Conservation (phyloP, 2,888 invertebrate species). For the Zhengitettix transpicula region DNA sequence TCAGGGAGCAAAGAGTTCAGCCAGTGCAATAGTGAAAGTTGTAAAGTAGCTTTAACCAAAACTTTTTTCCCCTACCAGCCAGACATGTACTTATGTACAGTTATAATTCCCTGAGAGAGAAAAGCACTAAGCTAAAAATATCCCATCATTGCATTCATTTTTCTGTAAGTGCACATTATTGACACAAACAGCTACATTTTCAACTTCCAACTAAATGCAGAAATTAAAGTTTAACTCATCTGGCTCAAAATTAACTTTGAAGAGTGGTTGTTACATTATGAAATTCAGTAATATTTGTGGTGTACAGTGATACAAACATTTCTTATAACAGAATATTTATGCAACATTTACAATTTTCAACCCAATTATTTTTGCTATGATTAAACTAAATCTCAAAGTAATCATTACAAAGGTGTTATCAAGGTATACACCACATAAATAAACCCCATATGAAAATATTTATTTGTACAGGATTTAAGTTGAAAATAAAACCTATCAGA, state of each 20-base stretch:
- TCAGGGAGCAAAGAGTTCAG: conserved; percentile 6
- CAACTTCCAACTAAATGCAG: conserved; percentile 4
- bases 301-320: too few relatives aligned
- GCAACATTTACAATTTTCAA: too few relatives aligned
- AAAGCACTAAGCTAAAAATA: conserved; percentile 3
- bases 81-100: background rate
- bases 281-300: background rate
- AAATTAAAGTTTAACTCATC: too few relatives aligned
- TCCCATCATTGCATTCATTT: background rate
- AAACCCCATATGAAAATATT: too few relatives aligned
- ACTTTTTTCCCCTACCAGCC: background rate
- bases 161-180: background rate
- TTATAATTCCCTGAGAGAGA: background rate
- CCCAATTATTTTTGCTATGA: too few relatives aligned
- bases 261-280: background rate
- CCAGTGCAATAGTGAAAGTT: conserved; percentile 2
- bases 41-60: background rate
- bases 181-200: background rate
- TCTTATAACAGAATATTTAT: too few relatives aligned
- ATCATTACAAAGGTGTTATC: too few relatives aligned
- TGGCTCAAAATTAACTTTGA: background rate
- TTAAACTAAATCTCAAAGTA: too few relatives aligned
- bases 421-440: too few relatives aligned
- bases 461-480: too few relatives aligned
- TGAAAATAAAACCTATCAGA: too few relatives aligned